A percentile compares a stretch with the other conserved stretches of the same genome.
These are phyloP conservation scores for Trinorchestia longiramus DNA, from an alignment of 1,140 invertebrate genomes.

Conservation along the genomic window DNA sequence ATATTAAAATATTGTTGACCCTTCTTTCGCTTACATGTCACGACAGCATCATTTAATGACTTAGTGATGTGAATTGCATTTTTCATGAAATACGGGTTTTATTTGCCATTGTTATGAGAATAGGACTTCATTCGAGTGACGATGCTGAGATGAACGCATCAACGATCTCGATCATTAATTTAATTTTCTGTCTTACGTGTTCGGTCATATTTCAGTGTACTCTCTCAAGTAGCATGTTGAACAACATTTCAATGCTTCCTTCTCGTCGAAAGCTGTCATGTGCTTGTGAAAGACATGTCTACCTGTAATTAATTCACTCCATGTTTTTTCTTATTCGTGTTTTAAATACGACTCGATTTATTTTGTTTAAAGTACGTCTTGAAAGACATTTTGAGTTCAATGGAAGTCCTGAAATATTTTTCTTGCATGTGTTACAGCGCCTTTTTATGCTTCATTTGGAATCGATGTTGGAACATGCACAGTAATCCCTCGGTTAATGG, in stretches of 20 bases:
- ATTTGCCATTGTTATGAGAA: too few relatives aligned
- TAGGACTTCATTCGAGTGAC: too few relatives aligned
- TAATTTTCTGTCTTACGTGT: not conserved
- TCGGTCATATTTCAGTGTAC: not conserved
- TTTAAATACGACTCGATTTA: not conserved
- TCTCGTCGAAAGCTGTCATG: not conserved
- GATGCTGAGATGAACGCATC: not conserved
- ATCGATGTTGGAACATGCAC: not conserved
- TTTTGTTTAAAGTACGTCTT: not conserved
- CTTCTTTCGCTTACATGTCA: too few relatives aligned
- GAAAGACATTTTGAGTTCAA: not conserved
- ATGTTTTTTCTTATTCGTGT: not conserved
- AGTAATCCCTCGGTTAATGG: not conserved
- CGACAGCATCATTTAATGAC: too few relatives aligned
- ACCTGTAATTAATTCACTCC: not conserved
- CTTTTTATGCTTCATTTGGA: not conserved
- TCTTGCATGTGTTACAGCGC: not conserved
- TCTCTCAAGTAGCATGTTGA: not conserved
- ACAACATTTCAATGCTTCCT: not conserved
- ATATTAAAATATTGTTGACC: too few relatives aligned
- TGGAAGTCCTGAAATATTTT: not conserved
- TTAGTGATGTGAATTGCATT: too few relatives aligned
- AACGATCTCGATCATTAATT: not conserved
- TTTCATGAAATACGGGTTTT: not conserved
- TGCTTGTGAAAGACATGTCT: not conserved